Evolutionary conservation across 2,888 invertebrate genomes (phyloP).

Genomic region (Netelia melanura): DNA sequence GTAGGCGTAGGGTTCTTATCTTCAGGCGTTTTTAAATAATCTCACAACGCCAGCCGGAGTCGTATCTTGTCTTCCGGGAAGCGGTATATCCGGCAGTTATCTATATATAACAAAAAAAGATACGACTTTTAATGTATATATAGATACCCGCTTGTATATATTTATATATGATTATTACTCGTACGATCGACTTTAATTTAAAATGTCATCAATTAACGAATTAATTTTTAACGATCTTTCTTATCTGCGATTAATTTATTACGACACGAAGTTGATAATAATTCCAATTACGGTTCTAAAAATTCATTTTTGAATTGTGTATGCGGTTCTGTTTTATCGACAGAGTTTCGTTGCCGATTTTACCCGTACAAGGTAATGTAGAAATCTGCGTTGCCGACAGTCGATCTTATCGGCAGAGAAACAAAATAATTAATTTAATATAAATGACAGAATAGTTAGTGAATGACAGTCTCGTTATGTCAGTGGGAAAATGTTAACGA

Average conservation of each 20-base stretch:
- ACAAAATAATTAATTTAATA: too few relatives aligned
- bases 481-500: too few relatives aligned
- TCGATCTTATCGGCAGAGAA: constrained; percentile 83
- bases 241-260: not conserved
- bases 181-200: not conserved
- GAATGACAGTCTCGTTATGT: too few relatives aligned
- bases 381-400: constrained; percentile 86
- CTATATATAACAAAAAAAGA: not conserved
- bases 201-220: too few relatives aligned
- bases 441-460: too few relatives aligned
- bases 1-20: not conserved
- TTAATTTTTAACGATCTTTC: too few relatives aligned
- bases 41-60: not conserved
- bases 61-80: constrained; percentile 77
- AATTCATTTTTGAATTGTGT: not conserved
- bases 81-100: constrained; percentile 70
- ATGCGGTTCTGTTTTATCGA: not conserved
- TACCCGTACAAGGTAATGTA: constrained; percentile 85
- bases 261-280: not conserved
- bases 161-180: not conserved
- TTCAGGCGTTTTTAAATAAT: constrained; percentile 31
- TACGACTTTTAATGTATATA: too few relatives aligned
- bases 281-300: not conserved
- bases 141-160: not conserved
- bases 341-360: not conserved